Base-by-base conservation (phyloP, 2,888 invertebrate species). In the Abscondita cerata region DNA sequence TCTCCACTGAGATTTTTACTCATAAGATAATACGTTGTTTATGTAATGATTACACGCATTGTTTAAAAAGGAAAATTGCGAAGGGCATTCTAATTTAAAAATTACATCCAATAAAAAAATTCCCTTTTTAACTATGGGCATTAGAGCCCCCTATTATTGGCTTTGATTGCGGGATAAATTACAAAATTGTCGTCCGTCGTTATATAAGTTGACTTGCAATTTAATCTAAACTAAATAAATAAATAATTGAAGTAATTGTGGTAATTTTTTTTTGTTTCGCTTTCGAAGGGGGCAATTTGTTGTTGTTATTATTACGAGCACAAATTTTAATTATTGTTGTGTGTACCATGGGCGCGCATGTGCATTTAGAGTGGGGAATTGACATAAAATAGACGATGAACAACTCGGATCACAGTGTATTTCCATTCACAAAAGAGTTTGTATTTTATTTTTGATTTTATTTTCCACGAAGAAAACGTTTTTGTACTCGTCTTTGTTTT, bases 311-410 rank as follows among this genome's bases (percentile, higher is more conserved):
- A 4, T 13, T 2, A 25, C 25, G 25, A 6, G 2, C 6, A 44
- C 15, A 41, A 44, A 44, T 44, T 44, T 44, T 6, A 44, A 51
- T 52, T 50, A 41, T 54, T 54, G 54, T 58, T 25, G 46, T 59
- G 41, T 57, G 57, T 41, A 25, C 13, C 25, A 52, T 52, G 36
- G 63, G 33, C 47, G 62, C 59, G 65, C 62, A 56, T 62, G 59
- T 65, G 59, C 65, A 52, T 40, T 36, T 15, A 31, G 44, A 38
- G 62, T 34, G 55, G 55, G 62, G 55, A 62, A 48, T 44, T 25
- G 51, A 59, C 59, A 62, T 62, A 56, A 59, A 65, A 59, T 52
- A 52, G 59, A 44, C 47, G 56, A 55, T 16, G 33, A 55, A 55
- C 56, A 48, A 52, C 18, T 54, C 38, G 56, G 20, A 51, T 34